Evolutionary conservation across 2,113 vertebrate species (phyloP), one percentile per base, ranked within the genome.

Genomic region (Poeciliopsis occidentalis): DNA sequence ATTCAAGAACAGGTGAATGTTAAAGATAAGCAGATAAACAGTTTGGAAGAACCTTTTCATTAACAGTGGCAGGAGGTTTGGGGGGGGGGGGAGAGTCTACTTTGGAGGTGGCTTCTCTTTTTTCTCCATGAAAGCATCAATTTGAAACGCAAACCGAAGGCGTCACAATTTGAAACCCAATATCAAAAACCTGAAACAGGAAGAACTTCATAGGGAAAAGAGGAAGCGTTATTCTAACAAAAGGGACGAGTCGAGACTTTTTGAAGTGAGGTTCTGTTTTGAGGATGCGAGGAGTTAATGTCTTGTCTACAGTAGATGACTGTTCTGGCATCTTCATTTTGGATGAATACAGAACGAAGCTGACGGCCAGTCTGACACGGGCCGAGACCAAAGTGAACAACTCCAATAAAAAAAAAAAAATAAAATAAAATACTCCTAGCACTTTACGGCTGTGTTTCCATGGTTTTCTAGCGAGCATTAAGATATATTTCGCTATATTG

Each of bases 1-100:
- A 78, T 76, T 73, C 3, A 88, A 92, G 83, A 83, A 90, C 92
- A 95, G 93, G 85, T 85, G 73, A 86, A 91, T 93, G 94, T 90
- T 92, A 92, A 73, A 95, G 92, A 92, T 92, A 91, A 93, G 94
- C 94, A 88, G 92, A 93, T 94, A 95, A 88, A 91, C 90, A 90
- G 73, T 78, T 92, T 90, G 87, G 87, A 95, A 95, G 94, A 93
- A 90, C 91, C 94, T 41, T 37, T 95, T 95, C 93, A 95, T 86
- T 91, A 84, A 94, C 91, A 94, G 93, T 86, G 92, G 82, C 64
- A 68, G 83, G 72, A 37, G 34, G 34, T 37, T 37, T 11, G 10
- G 10, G 34, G 32, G 34, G 83, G 67, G 34, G 34, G 34, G 32
- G 34, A 82, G 69, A 87, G 77, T 85, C 34, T 54, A 87, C 70